Evolutionary conservation across 2,888 invertebrate genomes (phyloP).

Genomic region (Gonocerus acuteangulatus): DNA sequence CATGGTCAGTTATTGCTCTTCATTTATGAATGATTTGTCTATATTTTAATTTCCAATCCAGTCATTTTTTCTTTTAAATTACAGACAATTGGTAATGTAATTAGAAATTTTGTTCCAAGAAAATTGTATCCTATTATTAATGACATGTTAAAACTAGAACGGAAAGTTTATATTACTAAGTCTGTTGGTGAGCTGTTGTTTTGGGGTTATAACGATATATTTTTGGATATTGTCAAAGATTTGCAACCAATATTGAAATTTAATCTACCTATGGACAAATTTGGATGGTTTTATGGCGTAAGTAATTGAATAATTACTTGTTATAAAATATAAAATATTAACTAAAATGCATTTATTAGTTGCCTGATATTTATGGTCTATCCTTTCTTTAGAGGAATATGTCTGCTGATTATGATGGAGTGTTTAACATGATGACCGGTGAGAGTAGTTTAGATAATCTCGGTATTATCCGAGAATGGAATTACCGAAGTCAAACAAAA

Average conservation of each 20-base stretch:
- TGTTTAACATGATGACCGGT: constrained; percentile 69
- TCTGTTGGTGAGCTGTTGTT: constrained; percentile 64
- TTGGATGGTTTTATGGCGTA: constrained; percentile 74
- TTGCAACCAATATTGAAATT: constrained; percentile 38
- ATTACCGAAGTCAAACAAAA: constrained; percentile 53
- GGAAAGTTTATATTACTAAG: constrained; percentile 47
- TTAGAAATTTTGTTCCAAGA: constrained; percentile 19
- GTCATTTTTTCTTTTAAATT: constrained; percentile 5
- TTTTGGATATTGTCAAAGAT: constrained; percentile 49
- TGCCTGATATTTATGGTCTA: neutral
- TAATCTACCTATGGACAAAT: constrained; percentile 55
- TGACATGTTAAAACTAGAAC: constrained; percentile 20
- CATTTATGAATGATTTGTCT: constrained; percentile 1
- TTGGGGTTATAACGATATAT: constrained; percentile 68
- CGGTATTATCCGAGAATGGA: constrained; percentile 66
- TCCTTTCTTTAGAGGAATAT: constrained; percentile 61
- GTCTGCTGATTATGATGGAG: constrained; percentile 62
- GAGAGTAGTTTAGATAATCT: constrained; percentile 52
- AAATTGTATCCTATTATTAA: constrained; percentile 19
- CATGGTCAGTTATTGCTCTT: constrained; percentile 62
- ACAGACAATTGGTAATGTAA: constrained; percentile 31
- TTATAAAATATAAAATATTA: neutral
- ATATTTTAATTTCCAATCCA: neutral
- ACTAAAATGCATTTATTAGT: neutral
- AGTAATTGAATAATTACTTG: constrained; percentile 32